Percentiles rank a stretch among this genome's conserved stretches.
Evolutionary conservation across 2,888 invertebrate genomes (phyloP).

Genomic region (Pheosia tremula): DNA sequence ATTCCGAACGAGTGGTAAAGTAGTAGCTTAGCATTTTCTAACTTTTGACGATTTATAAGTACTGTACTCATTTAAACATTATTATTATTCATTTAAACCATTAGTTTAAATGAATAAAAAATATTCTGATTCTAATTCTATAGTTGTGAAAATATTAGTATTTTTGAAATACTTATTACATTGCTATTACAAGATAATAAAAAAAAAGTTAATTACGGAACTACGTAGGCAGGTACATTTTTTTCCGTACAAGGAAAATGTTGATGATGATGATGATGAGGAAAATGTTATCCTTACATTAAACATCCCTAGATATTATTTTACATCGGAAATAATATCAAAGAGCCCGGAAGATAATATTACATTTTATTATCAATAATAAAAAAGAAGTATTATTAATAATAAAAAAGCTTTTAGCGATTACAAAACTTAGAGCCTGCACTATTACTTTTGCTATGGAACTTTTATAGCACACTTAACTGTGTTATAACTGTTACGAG

Average conservation of each 20-base stretch:
- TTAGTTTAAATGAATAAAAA: no score
- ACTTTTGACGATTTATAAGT: no score
- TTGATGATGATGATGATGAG: no score
- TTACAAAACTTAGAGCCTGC: background rate
- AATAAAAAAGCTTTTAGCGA: constrained; percentile 3
- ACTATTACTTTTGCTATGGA: background rate
- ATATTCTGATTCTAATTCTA: no score
- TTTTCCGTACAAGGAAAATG: constrained; percentile 2
- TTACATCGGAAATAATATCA: background rate
- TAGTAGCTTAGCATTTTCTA: no score
- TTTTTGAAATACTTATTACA: no score
- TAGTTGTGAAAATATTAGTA: background rate
- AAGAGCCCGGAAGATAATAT: background rate
- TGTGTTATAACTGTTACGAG: background rate
- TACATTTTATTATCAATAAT: background rate
- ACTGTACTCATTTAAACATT: no score
- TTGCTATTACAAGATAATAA: background rate
- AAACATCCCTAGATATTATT: background rate
- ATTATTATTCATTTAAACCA: no score
- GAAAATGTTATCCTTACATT: background rate
- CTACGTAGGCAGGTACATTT: background rate
- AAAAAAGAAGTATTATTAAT: background rate
- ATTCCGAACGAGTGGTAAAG: no score
- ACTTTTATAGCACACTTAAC: background rate
- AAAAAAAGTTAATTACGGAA: background rate